These are phyloP conservation scores for Enchytraeus crypticus DNA, from an alignment of 2,888 invertebrate species.

Conservation along the genomic window DNA sequence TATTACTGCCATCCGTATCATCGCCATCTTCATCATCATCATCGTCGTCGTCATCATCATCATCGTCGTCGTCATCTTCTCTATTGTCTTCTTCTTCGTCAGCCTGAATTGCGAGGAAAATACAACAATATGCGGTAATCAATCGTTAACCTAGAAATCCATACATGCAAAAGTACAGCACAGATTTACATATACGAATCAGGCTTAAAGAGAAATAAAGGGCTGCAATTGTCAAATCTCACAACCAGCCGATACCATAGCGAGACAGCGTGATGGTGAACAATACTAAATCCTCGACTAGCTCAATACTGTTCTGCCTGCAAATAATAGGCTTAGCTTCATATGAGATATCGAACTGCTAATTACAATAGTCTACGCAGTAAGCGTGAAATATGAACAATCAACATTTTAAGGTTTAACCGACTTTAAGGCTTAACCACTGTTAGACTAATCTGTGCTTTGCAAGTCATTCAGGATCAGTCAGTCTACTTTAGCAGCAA, in stretches of 20 bases:
- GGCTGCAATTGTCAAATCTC: not conserved
- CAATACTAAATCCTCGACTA: too few species aligned
- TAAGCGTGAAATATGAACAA: too few species aligned
- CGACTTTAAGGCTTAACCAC: too few species aligned
- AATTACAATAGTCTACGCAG: too few species aligned
- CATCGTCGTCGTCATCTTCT: conserved; percentile 31
- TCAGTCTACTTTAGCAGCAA: too few species aligned
- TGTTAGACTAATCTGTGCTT: too few species aligned
- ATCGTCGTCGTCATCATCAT: conserved; percentile 28
- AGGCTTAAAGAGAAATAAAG: not conserved
- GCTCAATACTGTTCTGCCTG: too few species aligned
- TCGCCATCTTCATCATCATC: conserved; percentile 28
- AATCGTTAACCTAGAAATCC: not conserved
- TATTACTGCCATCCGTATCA: conserved; percentile 22
- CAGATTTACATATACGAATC: not conserved
- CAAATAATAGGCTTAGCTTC: too few species aligned
- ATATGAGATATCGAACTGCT: too few species aligned
- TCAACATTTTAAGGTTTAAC: too few species aligned
- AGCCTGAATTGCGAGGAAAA: conserved; percentile 13
- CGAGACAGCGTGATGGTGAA: not conserved
- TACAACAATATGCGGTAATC: not conserved
- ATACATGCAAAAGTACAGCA: not conserved
- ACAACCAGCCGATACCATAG: not conserved
- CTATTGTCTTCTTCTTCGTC: conserved; percentile 32
- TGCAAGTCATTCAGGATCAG: too few species aligned